These are phyloP conservation scores for Callospermophilus lateralis DNA, from an alignment of 2,113 vertebrate genomes.

Conservation along the genomic window DNA sequence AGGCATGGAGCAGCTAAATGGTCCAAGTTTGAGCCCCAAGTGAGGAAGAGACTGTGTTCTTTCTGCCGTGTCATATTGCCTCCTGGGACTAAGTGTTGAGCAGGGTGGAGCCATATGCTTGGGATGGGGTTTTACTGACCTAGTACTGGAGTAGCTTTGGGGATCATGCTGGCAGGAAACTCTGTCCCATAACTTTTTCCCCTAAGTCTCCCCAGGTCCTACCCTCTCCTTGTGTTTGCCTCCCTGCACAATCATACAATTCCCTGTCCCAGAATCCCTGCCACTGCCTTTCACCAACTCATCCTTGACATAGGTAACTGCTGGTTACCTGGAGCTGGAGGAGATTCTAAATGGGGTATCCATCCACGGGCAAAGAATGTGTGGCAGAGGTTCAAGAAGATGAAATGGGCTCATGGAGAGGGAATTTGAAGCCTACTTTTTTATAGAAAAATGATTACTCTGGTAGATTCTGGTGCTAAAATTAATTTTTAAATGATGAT, in stretches of 20 bases:
- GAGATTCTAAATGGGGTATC: not conserved
- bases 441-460: not conserved
- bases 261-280: not conserved
- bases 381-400: not conserved
- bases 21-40: not conserved
- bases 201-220: not conserved
- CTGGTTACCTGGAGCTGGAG: not conserved
- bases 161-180: not conserved
- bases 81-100: not conserved
- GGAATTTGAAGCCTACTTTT: conserved; percentile 35
- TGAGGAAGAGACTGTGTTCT: not conserved
- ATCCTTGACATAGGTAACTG: not conserved
- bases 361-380: not conserved
- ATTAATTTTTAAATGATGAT: conserved; percentile 26
- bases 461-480: conserved; percentile 23
- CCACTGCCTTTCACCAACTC: not conserved
- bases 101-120: not conserved
- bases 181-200: not conserved
- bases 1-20: not conserved
- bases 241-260: not conserved
- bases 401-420: not conserved
- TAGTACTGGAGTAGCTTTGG: not conserved
- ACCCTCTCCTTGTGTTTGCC: not conserved
- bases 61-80: not conserved
- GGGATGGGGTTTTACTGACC: not conserved